Evolutionary conservation across 2,113 vertebrate species (phyloP), one percentile per base, ranked within the genome.

Genomic region (Gallinago undulata): DNA sequence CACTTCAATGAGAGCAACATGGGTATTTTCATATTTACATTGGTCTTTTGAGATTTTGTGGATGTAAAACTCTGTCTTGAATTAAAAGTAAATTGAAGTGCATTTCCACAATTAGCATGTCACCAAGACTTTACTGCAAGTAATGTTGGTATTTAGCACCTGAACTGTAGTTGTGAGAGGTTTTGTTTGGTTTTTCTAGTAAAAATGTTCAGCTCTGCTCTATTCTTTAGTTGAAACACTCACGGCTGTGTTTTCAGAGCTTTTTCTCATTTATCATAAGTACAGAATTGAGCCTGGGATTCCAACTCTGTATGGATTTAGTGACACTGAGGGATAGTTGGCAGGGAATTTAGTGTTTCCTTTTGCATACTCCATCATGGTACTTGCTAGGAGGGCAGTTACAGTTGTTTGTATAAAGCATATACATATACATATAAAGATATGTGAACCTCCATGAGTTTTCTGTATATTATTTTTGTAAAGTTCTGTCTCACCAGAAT

Each of bases 1-100:
- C 9, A 0, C 53, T 89, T 88, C n/a, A 37, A 1, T 18, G 45
- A 73, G 53, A 84, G 37, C 39, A 53, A 5, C 0, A 0, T 25
- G 15, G 4, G 6, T 37, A 28, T 16, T 92, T 80, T 43, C 59
- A 50, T 31, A 2, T 72, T 51, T 33, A 2, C 37, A 62, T 63
- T 1, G 2, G 13, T 69, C 22, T 69, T 84, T 67, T 53, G 64
- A 86, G 51, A 13, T 19, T 19, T 70, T 41, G 55, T 21, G 5
- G 22, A 43, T 81, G 17, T 35, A 75, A 48, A 89, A 43, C 21
- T 37, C 33, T 23, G 7, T 28, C 47, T 75, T 63, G 27, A 89
- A 30, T 74, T 62, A 37, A 48, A 86, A 83, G 43, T 43, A 69
- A n/a, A 21, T 41, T 9, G 45, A 81, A 76, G 19, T 31, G 39